Conservation (phyloP, 2,797 vertebrate genomes). For the Falco biarmicus region DNA sequence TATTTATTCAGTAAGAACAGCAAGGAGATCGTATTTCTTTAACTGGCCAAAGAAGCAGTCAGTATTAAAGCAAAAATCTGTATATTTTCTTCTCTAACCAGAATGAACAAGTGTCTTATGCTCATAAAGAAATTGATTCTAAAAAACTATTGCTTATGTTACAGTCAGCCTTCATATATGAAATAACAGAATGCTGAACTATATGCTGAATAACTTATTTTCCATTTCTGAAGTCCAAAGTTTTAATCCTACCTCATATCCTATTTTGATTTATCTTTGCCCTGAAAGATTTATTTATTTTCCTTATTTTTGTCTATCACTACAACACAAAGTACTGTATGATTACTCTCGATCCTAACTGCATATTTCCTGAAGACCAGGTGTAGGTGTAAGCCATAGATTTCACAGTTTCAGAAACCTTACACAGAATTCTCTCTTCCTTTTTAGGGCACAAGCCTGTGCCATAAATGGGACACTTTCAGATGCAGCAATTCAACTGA, state of each 20-base stretch:
- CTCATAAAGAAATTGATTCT: neutral
- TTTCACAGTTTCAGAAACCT: neutral
- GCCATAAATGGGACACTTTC: neutral
- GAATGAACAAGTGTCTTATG: neutral
- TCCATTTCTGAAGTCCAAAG: neutral
- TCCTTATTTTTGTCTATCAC: neutral
- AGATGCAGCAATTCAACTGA: neutral
- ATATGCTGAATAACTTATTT: neutral
- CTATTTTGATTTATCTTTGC: neutral
- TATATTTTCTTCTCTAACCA: neutral
- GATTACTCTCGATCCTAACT: neutral
- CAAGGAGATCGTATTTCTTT: neutral
- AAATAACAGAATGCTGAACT: neutral
- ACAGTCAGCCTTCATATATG: neutral
- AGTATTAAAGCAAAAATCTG: neutral
- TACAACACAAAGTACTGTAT: neutral
- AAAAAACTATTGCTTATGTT: neutral
- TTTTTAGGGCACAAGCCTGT: neutral
- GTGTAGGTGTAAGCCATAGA: neutral
- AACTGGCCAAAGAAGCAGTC: neutral
- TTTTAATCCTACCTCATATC: neutral
- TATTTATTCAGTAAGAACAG: constrained; percentile 1
- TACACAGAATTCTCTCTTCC: neutral
- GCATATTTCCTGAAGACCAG: neutral
- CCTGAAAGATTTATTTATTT: neutral